These are phyloP conservation scores for Leucoraja ocellata DNA, from an alignment of 2,797 vertebrate genomes.

Conservation along the genomic window DNA sequence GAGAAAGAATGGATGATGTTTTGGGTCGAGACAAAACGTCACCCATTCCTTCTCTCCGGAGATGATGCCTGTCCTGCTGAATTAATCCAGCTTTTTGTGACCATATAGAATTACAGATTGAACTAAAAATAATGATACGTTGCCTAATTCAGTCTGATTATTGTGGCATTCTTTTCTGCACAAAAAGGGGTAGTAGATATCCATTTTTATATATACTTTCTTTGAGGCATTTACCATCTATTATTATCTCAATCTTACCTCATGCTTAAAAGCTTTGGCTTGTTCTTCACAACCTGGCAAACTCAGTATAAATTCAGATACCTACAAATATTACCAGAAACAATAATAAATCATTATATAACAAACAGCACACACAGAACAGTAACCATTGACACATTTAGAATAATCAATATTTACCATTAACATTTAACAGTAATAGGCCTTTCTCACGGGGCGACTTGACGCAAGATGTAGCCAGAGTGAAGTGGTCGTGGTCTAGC, in stretches of 20 bases:
- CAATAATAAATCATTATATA: neutral
- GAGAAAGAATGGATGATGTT: no score
- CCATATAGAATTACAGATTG: neutral
- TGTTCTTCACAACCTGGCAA: constrained; percentile 78
- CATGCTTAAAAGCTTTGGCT: constrained; percentile 72
- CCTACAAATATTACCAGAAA: constrained; percentile 45
- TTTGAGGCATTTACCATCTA: neutral
- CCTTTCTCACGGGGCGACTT: no score
- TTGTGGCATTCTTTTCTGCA: neutral
- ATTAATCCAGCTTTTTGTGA: no score
- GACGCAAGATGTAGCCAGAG: no score
- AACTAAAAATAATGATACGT: neutral
- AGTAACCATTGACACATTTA: neutral
- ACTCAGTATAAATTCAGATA: constrained; percentile 73
- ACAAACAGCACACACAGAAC: neutral
- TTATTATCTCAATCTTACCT: constrained; percentile 54
- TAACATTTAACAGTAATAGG: neutral
- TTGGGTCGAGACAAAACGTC: no score
- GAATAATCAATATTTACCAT: neutral
- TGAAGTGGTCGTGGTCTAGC: no score
- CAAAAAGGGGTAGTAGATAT: neutral
- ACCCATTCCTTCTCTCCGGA: no score
- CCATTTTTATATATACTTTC: neutral
- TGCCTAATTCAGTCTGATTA: neutral
- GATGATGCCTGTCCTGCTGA: no score